These are phyloP conservation scores for Eurois occulta DNA, from an alignment of 2,888 invertebrate genomes.

Conservation along the genomic window DNA sequence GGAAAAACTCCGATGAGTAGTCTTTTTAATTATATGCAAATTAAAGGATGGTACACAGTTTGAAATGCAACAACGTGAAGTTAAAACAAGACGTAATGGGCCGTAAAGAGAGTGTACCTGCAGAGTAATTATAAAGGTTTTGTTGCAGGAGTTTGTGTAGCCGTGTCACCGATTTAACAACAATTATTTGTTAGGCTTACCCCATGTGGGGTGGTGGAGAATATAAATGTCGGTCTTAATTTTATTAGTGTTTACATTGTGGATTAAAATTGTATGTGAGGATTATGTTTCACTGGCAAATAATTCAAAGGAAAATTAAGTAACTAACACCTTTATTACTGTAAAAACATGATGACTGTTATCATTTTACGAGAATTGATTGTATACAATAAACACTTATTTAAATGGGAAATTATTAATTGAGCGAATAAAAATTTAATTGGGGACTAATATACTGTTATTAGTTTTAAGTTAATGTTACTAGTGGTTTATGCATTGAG, in stretches of 20 bases:
- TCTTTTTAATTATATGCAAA: conserved; percentile 78
- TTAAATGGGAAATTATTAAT: neutral
- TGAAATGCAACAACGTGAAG: conserved; percentile 33
- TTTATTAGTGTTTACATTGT: neutral
- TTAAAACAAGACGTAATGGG: conserved; percentile 45
- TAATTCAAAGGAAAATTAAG: neutral
- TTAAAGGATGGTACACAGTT: conserved; percentile 65
- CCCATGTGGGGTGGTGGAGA: neutral
- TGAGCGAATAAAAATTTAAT: too few species aligned
- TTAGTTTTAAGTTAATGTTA: too few species aligned
- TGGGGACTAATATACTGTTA: too few species aligned
- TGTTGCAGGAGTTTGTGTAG: conserved; percentile 53
- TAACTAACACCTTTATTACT: neutral
- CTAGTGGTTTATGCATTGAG: too few species aligned
- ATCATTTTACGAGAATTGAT: neutral
- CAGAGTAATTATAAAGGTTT: conserved; percentile 53
- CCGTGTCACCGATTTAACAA: conserved; percentile 40
- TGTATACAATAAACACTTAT: neutral
- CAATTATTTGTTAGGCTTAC: conserved; percentile 28
- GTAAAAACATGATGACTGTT: neutral
- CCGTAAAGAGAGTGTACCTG: conserved; percentile 51
- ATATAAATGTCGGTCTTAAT: conserved; percentile 40
- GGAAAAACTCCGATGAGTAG: conserved; percentile 65
- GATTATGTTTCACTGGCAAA: conserved; percentile 2
- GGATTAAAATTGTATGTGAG: conserved; percentile 10